Conservation (phyloP, 2,113 vertebrate species). For the Oreochromis spilurus region DNA sequence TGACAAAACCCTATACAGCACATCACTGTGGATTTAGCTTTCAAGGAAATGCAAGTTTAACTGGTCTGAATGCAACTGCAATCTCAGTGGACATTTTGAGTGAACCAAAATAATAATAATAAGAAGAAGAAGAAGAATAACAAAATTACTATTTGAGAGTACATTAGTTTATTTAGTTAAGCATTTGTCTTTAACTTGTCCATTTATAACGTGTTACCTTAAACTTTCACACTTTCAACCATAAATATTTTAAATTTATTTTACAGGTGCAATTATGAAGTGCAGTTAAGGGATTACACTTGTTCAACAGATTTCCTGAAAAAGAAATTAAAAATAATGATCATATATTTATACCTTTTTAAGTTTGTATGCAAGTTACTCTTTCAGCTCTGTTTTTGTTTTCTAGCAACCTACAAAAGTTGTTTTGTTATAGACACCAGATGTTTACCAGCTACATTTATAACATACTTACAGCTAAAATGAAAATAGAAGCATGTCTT, state of each 20-base stretch:
- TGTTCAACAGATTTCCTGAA: not conserved
- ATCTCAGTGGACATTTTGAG: not conserved
- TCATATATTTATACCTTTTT: not conserved
- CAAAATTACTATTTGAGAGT: not conserved
- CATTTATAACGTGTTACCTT: not conserved
- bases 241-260: not conserved
- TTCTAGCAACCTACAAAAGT: not conserved
- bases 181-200: not conserved
- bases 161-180: not conserved
- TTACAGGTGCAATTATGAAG: not conserved
- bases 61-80: not conserved
- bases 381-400: not conserved
- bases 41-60: not conserved
- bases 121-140: rapidly evolving
- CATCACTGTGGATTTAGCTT: not conserved
- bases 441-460: not conserved
- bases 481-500: not conserved
- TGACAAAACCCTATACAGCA: not conserved
- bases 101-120: rapidly evolving
- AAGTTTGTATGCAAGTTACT: not conserved
- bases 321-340: not conserved
- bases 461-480: not conserved
- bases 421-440: not conserved
- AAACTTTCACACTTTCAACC: not conserved
- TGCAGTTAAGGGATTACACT: not conserved